A percentile compares a stretch with the other conserved stretches of the same genome.
These are phyloP conservation scores for Tetraneura akinire DNA, from an alignment of 1,140 invertebrate species.

Conservation along the genomic window DNA sequence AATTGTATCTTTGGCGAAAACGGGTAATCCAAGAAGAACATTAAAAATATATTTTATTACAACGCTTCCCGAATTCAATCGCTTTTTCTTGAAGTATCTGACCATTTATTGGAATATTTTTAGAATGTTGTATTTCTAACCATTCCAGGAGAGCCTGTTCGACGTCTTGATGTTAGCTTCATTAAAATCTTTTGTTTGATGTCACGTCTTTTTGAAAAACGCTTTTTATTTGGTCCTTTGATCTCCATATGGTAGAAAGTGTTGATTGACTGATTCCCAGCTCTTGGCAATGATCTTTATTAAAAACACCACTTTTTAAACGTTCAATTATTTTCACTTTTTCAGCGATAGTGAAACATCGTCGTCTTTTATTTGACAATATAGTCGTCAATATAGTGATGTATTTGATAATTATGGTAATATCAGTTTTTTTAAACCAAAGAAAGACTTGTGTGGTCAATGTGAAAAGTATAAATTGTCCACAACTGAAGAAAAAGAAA, in stretches of 20 bases:
- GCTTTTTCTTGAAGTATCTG: conserved; percentile 10
- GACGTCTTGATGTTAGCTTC: background rate
- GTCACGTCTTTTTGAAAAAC: background rate
- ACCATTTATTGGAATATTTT: conserved; percentile 3
- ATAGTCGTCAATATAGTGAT: no score
- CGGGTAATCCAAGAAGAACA: background rate
- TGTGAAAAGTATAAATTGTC: no score
- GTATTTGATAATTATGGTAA: no score
- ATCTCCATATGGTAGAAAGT: background rate
- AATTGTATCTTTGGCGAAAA: background rate
- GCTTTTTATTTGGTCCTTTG: background rate
- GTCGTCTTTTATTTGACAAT: background rate
- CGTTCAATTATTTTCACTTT: background rate
- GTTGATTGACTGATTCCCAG: background rate
- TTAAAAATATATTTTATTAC: background rate
- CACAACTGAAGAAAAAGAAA: no score
- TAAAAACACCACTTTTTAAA: background rate
- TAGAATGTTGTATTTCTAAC: background rate
- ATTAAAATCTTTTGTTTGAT: background rate
- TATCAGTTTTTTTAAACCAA: no score
- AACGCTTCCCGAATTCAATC: background rate
- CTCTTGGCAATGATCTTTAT: background rate
- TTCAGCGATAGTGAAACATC: background rate
- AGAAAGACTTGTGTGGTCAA: no score
- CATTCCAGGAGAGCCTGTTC: background rate